Base-by-base conservation (phyloP, 2,888 invertebrate genomes). In the Ennomos erosarius region DNA sequence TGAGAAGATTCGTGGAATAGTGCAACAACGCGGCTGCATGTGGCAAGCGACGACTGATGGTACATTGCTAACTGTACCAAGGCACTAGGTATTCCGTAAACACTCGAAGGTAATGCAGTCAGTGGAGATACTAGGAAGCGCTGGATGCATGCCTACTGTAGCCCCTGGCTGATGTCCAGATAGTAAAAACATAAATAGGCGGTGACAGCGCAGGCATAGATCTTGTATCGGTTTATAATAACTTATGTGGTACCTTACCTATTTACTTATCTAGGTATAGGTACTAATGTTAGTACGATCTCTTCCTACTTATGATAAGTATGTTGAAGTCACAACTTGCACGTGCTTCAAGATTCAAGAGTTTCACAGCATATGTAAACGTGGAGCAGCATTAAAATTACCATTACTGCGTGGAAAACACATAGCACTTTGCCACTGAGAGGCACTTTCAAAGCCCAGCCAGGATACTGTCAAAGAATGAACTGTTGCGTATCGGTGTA, bases 71-170 rank as follows among this genome's bases (percentile, higher is more conserved):
- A 67, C 73, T 66, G 75, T 76, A 79, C 70, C 75, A 71, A 78
- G 75, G 73, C 73, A 81, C 73, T 81, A 79, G 75, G 73, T 77
- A 82, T 79, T 78, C 70, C 64, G 73, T 70, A 73, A 74, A 73
- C 69, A 79, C 68, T 68, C 75, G 78, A 78, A 84, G 81, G 77
- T 82, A 78, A 84, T 79, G 72, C 75, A 76, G 77, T 76, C 76
- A 78, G 73, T 84, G 73, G 50, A 47, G 55, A 53, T 84, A 87
- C 86, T 71, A 88, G 90, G 90, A 90, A 90, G 80, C 77, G 81
- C 74, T 89, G 89, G 89, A 84, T 64, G 56, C 62, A 60, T 87
- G 89, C 87, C 87, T 85, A 85, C 76, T 74, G 65, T 64, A 70
- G 68, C 59, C 62, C 70, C 81, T 88, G 89, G 88, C 86, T 67